phyloP scores from a whole-genome alignment of 2,797 vertebrate genomes.

The Peromyscus attwateri region DNA sequence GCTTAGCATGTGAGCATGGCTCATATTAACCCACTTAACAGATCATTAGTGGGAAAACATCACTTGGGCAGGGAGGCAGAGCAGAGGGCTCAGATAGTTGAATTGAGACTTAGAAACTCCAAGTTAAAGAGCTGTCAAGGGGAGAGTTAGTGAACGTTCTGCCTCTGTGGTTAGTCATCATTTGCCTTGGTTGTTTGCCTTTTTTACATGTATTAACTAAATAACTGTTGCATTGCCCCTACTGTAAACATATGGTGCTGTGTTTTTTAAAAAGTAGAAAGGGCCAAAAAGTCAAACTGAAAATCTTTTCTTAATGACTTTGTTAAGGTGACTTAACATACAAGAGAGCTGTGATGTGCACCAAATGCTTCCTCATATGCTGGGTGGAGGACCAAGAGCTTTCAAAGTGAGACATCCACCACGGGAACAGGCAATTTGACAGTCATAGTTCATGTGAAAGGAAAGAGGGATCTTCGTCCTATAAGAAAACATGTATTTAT shows the following conservation, averaged over 20 bases:
- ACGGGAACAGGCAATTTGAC: not conserved
- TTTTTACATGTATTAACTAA: not conserved
- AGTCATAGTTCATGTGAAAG: not conserved
- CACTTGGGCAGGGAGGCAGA: not conserved
- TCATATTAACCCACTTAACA: conserved; percentile 56
- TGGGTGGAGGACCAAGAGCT: not conserved
- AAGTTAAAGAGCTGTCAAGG: not conserved
- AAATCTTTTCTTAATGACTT: not conserved
- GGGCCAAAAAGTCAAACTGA: not conserved
- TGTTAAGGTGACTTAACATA: not conserved
- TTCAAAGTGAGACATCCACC: not conserved
- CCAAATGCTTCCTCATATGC: not conserved
- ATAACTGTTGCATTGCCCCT: not conserved
- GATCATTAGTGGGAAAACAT: conserved; percentile 53
- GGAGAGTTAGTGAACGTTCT: not conserved
- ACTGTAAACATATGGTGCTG: no score
- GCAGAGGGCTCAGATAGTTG: not conserved
- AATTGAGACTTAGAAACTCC: not conserved
- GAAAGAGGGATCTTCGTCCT: not conserved
- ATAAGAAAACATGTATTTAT: not conserved
- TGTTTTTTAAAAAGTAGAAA: not conserved
- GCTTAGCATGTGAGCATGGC: conserved; percentile 9
- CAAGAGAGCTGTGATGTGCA: not conserved
- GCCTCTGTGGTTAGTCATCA: not conserved
- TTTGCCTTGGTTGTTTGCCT: not conserved